Percentiles rank a stretch among this genome's conserved stretches.
These are phyloP conservation scores for Nephrotoma flavescens DNA, from an alignment of 2,888 invertebrate genomes.

Conservation along the genomic window DNA sequence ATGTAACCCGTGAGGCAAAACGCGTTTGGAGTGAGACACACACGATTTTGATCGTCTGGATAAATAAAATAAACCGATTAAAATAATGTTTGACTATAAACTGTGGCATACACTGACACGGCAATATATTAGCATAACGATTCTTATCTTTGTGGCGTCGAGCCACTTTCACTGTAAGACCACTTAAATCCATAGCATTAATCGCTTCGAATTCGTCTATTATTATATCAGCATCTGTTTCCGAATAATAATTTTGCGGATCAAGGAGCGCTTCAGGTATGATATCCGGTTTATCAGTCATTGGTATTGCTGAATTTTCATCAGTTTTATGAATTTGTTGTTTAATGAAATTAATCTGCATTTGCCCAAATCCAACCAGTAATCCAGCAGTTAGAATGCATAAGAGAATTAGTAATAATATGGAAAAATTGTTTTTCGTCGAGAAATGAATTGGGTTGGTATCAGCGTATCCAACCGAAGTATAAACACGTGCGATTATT, in stretches of 20 bases:
- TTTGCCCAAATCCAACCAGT: slow-evolving; percentile 20
- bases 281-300: slow-evolving; percentile 30
- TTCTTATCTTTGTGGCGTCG: slow-evolving; percentile 47
- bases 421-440: slow-evolving; percentile 19
- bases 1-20: slow-evolving; percentile 53
- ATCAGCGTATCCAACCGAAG: slow-evolving; percentile 39
- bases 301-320: slow-evolving; percentile 11
- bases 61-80: slow-evolving; percentile 22
- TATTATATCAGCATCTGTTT: slow-evolving; percentile 28
- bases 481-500: slow-evolving; percentile 52
- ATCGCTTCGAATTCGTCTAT: background rate
- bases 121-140: slow-evolving; percentile 55
- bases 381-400: slow-evolving; percentile 18
- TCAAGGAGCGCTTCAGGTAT: background rate
- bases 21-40: slow-evolving; percentile 40
- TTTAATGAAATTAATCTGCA: no score
- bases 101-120: slow-evolving; percentile 38
- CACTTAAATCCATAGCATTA: background rate
- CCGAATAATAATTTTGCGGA: slow-evolving; percentile 36
- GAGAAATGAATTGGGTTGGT: slow-evolving; percentile 32
- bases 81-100: slow-evolving; percentile 18
- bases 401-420: background rate
- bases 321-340: slow-evolving; percentile 1
- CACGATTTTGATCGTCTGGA: slow-evolving; percentile 49
- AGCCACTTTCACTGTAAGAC: background rate